These are phyloP conservation scores for Eristalis arbustorum DNA, from an alignment of 2,888 invertebrate species.

Conservation along the genomic window DNA sequence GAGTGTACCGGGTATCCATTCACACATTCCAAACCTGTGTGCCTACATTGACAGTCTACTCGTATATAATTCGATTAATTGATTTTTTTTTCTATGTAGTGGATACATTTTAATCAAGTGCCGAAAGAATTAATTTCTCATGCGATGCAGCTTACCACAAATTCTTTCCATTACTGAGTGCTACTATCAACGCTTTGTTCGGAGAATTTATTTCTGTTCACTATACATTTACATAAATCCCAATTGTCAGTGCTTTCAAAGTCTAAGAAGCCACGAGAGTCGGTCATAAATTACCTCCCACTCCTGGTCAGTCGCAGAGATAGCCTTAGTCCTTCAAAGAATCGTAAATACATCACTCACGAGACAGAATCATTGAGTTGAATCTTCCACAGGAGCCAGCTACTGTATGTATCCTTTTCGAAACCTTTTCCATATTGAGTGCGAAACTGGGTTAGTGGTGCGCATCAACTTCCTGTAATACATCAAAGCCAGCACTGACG, in stretches of 20 bases:
- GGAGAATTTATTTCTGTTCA: neutral
- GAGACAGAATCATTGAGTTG: conserved; percentile 8
- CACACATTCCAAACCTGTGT: neutral
- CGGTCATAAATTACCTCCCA: neutral
- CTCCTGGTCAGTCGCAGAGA: neutral
- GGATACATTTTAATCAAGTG: neutral
- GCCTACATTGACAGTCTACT: neutral
- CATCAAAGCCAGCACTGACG: conserved; percentile 7
- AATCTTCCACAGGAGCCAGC: neutral
- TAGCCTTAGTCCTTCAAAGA: neutral
- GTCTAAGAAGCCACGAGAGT: neutral
- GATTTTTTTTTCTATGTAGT: neutral
- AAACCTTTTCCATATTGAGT: conserved; percentile 1
- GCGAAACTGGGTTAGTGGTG: conserved; percentile 15
- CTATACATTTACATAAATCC: neutral
- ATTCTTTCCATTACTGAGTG: neutral
- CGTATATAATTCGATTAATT: too few relatives aligned
- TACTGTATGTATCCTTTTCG: neutral
- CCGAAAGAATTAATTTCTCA: neutral
- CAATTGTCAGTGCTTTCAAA: neutral
- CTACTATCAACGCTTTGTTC: neutral
- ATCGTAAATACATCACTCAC: conserved; percentile 6
- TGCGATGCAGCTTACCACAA: neutral
- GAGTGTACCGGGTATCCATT: too few relatives aligned
- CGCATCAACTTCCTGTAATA: conserved; percentile 15